A percentile compares a stretch with the other conserved stretches of the same genome.
These are phyloP conservation scores for Acrocyrtus sp. DNA, from an alignment of 2,888 invertebrate genomes.

Conservation along the genomic window DNA sequence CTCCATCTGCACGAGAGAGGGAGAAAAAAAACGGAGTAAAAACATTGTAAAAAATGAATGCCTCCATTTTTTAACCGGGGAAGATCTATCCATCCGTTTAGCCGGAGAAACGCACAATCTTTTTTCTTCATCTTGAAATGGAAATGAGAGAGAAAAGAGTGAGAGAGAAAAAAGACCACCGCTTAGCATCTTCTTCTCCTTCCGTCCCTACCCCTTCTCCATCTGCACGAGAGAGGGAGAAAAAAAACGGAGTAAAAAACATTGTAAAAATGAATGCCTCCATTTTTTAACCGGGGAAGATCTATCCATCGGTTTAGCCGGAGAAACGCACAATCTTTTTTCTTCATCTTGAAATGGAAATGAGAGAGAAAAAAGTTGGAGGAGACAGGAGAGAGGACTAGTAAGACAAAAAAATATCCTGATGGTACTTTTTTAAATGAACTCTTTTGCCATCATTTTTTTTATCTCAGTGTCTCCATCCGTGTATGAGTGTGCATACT, in stretches of 20 bases:
- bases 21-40: not conserved
- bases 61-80: too few species aligned
- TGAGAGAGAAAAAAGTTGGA: not conserved
- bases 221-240: not conserved
- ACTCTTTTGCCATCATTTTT: not conserved
- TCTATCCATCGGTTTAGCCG: too few species aligned
- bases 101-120: too few species aligned
- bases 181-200: too few species aligned
- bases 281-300: too few species aligned
- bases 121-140: not conserved
- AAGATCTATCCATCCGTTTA: too few species aligned
- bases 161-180: too few species aligned
- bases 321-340: too few species aligned
- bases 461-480: not conserved
- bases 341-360: not conserved
- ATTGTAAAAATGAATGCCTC: too few species aligned
- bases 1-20: not conserved
- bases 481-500: not conserved
- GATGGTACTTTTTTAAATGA: not conserved
- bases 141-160: not conserved
- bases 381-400: not conserved
- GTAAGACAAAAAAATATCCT: not conserved
- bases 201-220: too few species aligned
- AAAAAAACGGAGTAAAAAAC: not conserved
- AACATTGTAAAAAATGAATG: too few species aligned